Evolutionary conservation across 2,797 vertebrate species (phyloP).

Genomic region (Perodicticus potto): DNA sequence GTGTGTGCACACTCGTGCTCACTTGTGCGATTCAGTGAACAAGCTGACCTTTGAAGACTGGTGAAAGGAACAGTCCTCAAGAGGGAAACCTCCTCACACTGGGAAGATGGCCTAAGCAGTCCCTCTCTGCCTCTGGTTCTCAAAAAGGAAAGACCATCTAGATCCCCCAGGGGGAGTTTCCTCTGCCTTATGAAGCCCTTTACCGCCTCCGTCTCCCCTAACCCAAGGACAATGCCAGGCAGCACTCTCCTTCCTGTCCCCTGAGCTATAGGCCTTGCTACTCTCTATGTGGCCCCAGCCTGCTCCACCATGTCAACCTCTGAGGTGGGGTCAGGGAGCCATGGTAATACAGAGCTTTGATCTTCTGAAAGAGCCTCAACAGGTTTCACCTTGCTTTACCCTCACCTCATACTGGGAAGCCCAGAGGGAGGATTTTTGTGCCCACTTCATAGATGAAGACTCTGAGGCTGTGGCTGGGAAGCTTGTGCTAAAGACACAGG

Average conservation of each 20-base stretch:
- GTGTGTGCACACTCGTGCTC: not conserved
- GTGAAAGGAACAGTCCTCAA: not conserved
- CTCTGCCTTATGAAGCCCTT: not conserved
- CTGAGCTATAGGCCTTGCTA: not conserved
- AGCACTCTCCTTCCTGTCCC: not conserved
- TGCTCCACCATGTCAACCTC: not conserved
- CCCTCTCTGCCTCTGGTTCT: not conserved
- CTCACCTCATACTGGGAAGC: not conserved
- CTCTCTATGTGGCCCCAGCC: not conserved
- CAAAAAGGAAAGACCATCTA: not conserved
- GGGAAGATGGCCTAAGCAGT: not conserved
- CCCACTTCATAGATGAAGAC: not conserved
- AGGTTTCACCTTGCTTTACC: not conserved
- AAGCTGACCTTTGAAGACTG: not conserved
- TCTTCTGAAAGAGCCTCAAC: not conserved
- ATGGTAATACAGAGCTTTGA: not conserved
- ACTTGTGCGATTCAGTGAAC: not conserved
- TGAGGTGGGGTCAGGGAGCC: not conserved
- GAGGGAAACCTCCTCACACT: not conserved
- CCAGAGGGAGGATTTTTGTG: not conserved
- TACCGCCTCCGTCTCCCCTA: not conserved
- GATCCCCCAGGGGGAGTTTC: not conserved
- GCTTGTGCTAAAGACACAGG: not conserved
- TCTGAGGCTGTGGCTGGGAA: not conserved
- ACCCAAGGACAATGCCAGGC: not conserved